phyloP scores from a whole-genome alignment of 2,113 vertebrate species.

The Atlantisia rogersi region DNA sequence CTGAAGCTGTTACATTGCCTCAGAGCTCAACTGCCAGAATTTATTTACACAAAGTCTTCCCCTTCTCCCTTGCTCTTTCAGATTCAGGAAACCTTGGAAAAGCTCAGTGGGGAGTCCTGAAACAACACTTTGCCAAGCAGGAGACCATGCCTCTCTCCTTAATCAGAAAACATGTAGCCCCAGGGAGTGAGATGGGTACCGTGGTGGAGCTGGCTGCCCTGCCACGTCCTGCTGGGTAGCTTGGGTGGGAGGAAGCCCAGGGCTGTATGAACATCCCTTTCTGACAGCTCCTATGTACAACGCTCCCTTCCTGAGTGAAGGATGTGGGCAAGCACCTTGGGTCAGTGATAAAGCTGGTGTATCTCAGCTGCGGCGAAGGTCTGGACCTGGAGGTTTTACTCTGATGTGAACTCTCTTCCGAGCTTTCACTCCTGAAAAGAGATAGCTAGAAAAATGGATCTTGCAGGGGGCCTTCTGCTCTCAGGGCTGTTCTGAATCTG shows the following conservation, averaged over 20 bases:
- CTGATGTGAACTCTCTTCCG: background rate
- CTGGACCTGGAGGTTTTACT: background rate
- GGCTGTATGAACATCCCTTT: background rate
- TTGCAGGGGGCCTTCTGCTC: background rate
- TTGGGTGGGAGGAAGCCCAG: rapidly evolving
- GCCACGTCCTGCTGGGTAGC: rapidly evolving
- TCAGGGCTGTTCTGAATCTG: background rate
- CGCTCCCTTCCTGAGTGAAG: background rate
- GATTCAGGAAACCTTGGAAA: rapidly evolving
- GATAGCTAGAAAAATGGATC: rapidly evolving
- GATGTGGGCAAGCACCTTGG: rapidly evolving
- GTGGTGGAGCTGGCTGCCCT: rapidly evolving
- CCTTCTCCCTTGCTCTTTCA: background rate
- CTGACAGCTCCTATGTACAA: background rate
- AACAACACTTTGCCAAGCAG: background rate
- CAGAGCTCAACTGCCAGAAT: background rate
- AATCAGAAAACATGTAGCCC: background rate
- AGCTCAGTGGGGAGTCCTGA: background rate
- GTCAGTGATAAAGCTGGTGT: rapidly evolving
- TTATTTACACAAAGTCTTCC: background rate
- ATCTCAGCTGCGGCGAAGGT: background rate
- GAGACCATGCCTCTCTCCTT: background rate
- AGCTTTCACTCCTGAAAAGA: background rate
- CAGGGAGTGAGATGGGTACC: rapidly evolving
- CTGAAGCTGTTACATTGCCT: background rate